These are phyloP conservation scores for Oreochromis mossambicus DNA, from an alignment of 2,797 vertebrate genomes.

Conservation along the genomic window DNA sequence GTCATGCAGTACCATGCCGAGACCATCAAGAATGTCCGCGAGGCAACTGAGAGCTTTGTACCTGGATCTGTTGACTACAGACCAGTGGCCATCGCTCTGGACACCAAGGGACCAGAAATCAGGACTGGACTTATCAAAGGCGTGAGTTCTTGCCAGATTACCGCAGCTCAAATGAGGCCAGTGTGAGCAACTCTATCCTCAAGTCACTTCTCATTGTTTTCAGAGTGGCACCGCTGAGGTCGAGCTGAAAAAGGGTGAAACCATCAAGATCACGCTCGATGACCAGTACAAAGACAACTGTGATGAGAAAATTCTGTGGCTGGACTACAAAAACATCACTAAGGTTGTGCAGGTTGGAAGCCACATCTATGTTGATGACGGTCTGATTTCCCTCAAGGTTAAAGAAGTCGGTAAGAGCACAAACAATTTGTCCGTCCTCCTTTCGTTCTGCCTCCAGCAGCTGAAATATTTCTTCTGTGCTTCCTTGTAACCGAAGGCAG, in stretches of 20 bases:
- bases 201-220: background rate
- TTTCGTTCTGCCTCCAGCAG: background rate
- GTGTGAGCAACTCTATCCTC: background rate
- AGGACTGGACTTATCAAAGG: conserved; percentile 97
- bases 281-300: conserved; percentile 88
- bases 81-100: conserved; percentile 93
- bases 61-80: conserved; percentile 87
- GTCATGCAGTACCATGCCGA: conserved; percentile 84
- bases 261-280: conserved; percentile 88
- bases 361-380: conserved; percentile 91
- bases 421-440: background rate
- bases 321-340: conserved; percentile 96
- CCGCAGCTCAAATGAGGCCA: background rate
- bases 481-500: conserved; percentile 70
- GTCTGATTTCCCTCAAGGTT: conserved; percentile 91
- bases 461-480: background rate
- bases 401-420: conserved; percentile 82
- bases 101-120: conserved; percentile 99
- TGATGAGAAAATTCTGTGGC: conserved; percentile 88
- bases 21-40: conserved; percentile 94
- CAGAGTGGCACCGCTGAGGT: conserved; percentile 97
- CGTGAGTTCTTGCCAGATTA: conserved; percentile 75
- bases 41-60: conserved; percentile 90
- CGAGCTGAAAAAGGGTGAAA: conserved; percentile 87
- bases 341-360: conserved; percentile 85